phyloP scores from a whole-genome alignment of 2,888 invertebrate genomes.

The Colostygia pectinataria region DNA sequence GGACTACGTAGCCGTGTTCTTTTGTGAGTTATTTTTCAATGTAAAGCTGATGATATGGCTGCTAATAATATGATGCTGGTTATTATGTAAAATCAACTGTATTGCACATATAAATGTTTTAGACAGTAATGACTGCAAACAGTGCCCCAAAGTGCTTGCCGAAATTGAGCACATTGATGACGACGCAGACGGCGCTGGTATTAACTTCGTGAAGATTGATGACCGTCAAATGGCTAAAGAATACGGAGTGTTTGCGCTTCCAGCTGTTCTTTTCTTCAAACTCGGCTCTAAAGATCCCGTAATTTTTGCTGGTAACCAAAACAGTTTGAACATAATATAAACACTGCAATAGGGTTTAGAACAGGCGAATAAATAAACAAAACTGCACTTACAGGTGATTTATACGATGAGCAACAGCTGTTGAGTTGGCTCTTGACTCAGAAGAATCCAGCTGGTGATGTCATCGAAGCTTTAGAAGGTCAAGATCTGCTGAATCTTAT shows the following conservation, averaged over 20 bases:
- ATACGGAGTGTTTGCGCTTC: slow-evolving; percentile 94
- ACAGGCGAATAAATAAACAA: slow-evolving; percentile 13
- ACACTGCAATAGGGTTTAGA: slow-evolving; percentile 1
- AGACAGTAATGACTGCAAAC: slow-evolving; percentile 98
- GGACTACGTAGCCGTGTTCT: slow-evolving; percentile 95
- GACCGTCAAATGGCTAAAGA: slow-evolving; percentile 94
- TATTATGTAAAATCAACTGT: slow-evolving; percentile 56
- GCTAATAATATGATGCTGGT: slow-evolving; percentile 1
- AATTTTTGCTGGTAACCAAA: slow-evolving; percentile 90
- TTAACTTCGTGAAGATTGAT: slow-evolving; percentile 96
- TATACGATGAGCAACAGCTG: slow-evolving; percentile 93
- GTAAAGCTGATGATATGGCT: slow-evolving; percentile 4
- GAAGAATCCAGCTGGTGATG: slow-evolving; percentile 95
- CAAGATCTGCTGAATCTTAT: slow-evolving; percentile 89
- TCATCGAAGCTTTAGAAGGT: slow-evolving; percentile 94
- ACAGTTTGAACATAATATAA: slow-evolving; percentile 9
- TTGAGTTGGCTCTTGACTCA: slow-evolving; percentile 95
- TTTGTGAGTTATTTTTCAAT: slow-evolving; percentile 87
- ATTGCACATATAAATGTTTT: slow-evolving; percentile 82
- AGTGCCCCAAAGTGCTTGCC: slow-evolving; percentile 92
- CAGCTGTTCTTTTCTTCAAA: slow-evolving; percentile 95
- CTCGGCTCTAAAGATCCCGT: slow-evolving; percentile 94
- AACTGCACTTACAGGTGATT: slow-evolving; percentile 84
- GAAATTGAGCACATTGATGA: slow-evolving; percentile 97
- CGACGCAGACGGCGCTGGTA: slow-evolving; percentile 94